Base-by-base conservation (phyloP, 2,888 invertebrate genomes). In the Phlogophora meticulosa region DNA sequence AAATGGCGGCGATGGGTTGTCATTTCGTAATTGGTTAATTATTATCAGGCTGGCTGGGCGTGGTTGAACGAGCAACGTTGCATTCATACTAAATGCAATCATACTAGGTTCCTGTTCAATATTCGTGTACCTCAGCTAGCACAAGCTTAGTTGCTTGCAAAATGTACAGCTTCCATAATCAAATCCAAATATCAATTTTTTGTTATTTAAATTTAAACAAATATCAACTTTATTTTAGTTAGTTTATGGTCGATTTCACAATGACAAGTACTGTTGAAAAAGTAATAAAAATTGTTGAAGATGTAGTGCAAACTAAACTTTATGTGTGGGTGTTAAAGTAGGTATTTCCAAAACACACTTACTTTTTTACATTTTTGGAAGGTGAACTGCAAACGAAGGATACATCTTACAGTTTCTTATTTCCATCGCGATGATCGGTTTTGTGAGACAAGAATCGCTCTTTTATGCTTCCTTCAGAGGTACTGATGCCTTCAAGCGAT, bases 1-100 rank as follows among this genome's bases (percentile, higher is more conserved):
- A 92, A 94, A 93, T 92, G 91, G 93, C 91, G 88, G 90, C 91
- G 89, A 90, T 90, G 87, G 88, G 89, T 91, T 94, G 94, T 94
- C 93, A 94, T 90, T 91, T 86, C 85, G 89, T 94, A 94, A 94
- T 94, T 95, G 94, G 95, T 92, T 94, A 93, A 94, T 94, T 94
- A 94, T 94, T 93, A 94, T 93, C 92, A 87, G 90, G 85, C 73
- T 72, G 79, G 67, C 67, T 86, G 91, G 94, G 94, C 93, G 94
- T 90, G 91, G 93, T 85, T 81, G 84, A 87, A 87, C 88, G 86
- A 89, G 90, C 87, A 80, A 34, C 46, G 51, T 62, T 62, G 69
- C 80, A 88, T 71, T 61, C 42, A 49, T 52, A 62, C 63, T 49
- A 70, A 78, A 78, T 76, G 68, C 70, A 78, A 75, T 71, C 69